A percentile compares a stretch with the other conserved stretches of the same genome.
Evolutionary conservation across 2,113 vertebrate species (phyloP).

Genomic region (cattle (Bos taurus)): ARS-UCD2.0 NC_037354.1:42042001-42042500

Average conservation of each 20-base stretch:
- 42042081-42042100: not conserved
- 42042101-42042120: not conserved
- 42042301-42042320: not conserved
- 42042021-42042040: not conserved
- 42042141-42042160: not conserved
- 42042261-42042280: not conserved
- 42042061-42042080: not conserved
- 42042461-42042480: not conserved
- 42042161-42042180: not conserved
- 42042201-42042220: not conserved
- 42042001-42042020: not conserved
- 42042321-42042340: not conserved
- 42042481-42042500: not conserved
- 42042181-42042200: not conserved
- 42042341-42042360: not conserved
- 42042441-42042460: not conserved
- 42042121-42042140: not conserved
- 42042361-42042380: not conserved
- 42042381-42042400: not conserved
- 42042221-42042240: not conserved
- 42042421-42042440: not conserved
- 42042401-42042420: not conserved
- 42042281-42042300: not conserved
- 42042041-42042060: not conserved
- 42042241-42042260: not conserved